These are phyloP conservation scores for Malthinus seriepunctatus DNA, from an alignment of 2,888 invertebrate genomes.

Conservation along the genomic window DNA sequence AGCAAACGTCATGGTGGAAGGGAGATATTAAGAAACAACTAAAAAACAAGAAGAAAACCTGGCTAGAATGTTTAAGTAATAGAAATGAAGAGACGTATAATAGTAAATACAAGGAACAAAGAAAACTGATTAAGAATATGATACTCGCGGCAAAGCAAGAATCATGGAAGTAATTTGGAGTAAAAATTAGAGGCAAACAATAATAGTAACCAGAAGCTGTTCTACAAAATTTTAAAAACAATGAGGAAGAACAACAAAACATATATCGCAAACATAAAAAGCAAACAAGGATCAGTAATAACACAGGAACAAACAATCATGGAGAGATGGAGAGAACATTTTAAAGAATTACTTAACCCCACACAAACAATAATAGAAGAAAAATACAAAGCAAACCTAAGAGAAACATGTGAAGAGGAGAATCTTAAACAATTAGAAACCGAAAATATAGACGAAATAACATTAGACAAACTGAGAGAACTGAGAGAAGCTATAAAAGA, in stretches of 20 bases:
- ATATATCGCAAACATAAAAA: background rate
- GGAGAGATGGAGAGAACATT: too few species aligned
- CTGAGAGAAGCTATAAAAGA: background rate
- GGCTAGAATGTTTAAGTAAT: too few species aligned
- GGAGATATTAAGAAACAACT: constrained; percentile 1
- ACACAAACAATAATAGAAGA: too few species aligned
- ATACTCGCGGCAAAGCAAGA: constrained; percentile 9
- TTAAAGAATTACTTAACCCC: too few species aligned
- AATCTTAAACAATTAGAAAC: background rate
- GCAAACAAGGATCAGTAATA: background rate
- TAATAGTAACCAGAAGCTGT: background rate
- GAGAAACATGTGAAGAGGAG: background rate
- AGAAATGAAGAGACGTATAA: background rate
- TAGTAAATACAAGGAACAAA: constrained; percentile 7
- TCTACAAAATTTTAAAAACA: constrained; percentile 8
- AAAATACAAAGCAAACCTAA: too few species aligned
- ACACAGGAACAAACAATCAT: background rate
- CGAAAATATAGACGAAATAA: background rate
- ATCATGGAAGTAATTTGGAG: constrained; percentile 8
- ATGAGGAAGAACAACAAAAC: background rate
- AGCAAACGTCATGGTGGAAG: constrained; percentile 1
- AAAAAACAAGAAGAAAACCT: too few species aligned
- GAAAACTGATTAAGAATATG: constrained; percentile 1
- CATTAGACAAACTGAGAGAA: background rate
- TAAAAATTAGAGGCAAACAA: background rate